phyloP scores from a whole-genome alignment of 2,888 invertebrate species.

The Abscondita cerata region DNA sequence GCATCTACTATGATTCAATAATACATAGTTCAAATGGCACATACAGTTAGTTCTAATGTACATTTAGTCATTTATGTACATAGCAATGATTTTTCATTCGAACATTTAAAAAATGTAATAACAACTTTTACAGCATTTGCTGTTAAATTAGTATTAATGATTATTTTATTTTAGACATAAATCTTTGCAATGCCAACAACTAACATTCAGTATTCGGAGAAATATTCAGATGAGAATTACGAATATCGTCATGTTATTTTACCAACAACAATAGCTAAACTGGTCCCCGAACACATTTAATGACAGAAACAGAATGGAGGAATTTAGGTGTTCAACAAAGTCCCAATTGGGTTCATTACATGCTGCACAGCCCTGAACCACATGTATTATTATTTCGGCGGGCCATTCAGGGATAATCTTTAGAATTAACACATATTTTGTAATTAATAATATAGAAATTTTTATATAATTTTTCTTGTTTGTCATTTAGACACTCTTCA shows the following conservation, averaged over 20 bases:
- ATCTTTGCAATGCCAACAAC: slow-evolving; percentile 69
- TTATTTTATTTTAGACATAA: not conserved
- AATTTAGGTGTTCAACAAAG: slow-evolving; percentile 94
- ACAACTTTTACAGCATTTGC: not conserved
- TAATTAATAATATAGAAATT: not conserved
- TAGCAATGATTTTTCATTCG: no score
- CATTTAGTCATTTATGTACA: no score
- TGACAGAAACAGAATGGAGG: slow-evolving; percentile 95
- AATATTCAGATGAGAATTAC: slow-evolving; percentile 84
- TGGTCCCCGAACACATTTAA: slow-evolving; percentile 90
- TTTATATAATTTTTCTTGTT: no score
- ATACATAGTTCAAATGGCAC: no score
- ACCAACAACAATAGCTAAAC: slow-evolving; percentile 81
- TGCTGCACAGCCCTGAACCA: slow-evolving; percentile 91
- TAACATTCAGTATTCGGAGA: slow-evolving; percentile 91
- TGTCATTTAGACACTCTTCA: no score
- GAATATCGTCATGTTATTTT: slow-evolving; percentile 95
- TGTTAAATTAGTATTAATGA: not conserved
- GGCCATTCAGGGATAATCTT: slow-evolving; percentile 43
- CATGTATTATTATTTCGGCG: slow-evolving; percentile 85
- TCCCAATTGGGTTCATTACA: slow-evolving; percentile 88
- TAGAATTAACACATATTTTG: not conserved
- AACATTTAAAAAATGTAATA: no score
- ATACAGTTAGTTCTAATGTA: no score
- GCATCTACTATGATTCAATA: no score